Evolutionary conservation across 2,113 vertebrate genomes (phyloP).

Genomic region (Oreotragus oreotragus): DNA sequence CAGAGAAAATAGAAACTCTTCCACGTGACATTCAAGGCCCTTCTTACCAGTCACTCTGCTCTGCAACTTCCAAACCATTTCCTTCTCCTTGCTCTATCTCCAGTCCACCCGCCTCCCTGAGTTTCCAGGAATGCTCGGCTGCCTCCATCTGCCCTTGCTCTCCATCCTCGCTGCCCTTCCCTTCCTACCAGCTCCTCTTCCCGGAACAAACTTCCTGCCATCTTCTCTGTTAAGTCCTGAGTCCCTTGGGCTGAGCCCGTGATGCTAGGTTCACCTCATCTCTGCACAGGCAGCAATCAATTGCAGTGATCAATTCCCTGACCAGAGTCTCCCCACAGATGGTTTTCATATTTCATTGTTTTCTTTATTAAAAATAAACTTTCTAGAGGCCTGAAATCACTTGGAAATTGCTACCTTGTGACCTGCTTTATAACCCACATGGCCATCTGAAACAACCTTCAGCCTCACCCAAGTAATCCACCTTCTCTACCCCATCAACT

Average conservation of each 20-base stretch:
- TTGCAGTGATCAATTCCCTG: fast-evolving
- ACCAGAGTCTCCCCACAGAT: background rate
- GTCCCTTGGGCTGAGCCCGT: background rate
- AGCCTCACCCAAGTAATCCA: background rate
- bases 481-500: no score
- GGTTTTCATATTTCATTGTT: background rate
- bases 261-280: fast-evolving
- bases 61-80: fast-evolving
- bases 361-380: background rate
- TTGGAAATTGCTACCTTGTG: background rate
- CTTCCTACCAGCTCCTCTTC: background rate
- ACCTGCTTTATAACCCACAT: background rate
- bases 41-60: background rate
- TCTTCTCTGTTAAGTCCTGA: background rate
- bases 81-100: fast-evolving
- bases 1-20: background rate
- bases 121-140: fast-evolving
- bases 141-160: fast-evolving
- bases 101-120: background rate
- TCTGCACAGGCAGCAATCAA: fast-evolving
- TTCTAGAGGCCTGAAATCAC: background rate
- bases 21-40: fast-evolving
- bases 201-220: fast-evolving
- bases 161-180: background rate
- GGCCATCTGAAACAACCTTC: fast-evolving